Conservation (phyloP, 2,888 invertebrate species). For the Geotrupes spiniger region DNA sequence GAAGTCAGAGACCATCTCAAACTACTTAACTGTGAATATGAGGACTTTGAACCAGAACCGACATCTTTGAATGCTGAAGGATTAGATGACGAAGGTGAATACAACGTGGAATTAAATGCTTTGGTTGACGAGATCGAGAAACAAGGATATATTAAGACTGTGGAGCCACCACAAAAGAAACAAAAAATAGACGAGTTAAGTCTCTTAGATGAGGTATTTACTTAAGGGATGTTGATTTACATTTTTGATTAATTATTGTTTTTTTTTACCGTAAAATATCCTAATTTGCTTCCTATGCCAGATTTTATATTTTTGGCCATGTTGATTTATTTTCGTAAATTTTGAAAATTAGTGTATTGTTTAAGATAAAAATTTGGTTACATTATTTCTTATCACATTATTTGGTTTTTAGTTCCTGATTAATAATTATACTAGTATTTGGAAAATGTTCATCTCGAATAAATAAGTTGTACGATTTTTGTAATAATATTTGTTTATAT, state of each 20-base stretch:
- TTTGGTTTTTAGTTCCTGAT: too few species aligned
- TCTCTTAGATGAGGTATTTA: too few species aligned
- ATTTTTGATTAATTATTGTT: neutral
- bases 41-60: neutral
- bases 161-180: slow-evolving; percentile 11
- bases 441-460: too few species aligned
- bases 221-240: too few species aligned
- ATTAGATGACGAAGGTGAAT: neutral
- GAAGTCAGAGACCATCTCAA: slow-evolving; percentile 40
- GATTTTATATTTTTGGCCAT: neutral
- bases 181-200: neutral
- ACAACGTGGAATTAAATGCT: slow-evolving; percentile 7
- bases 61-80: neutral
- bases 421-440: too few species aligned
- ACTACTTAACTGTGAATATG: slow-evolving; percentile 33
- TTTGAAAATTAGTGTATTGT: neutral
- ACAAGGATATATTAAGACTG: slow-evolving; percentile 6
- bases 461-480: too few species aligned
- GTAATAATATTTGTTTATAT: too few species aligned
- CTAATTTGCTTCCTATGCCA: neutral
- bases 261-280: neutral
- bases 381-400: too few species aligned
- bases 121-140: slow-evolving; percentile 16
- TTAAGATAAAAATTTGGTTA: too few species aligned
- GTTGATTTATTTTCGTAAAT: neutral